Conservation (phyloP, 1,140 invertebrate species). For the Drosophila tropicalis region DNA sequence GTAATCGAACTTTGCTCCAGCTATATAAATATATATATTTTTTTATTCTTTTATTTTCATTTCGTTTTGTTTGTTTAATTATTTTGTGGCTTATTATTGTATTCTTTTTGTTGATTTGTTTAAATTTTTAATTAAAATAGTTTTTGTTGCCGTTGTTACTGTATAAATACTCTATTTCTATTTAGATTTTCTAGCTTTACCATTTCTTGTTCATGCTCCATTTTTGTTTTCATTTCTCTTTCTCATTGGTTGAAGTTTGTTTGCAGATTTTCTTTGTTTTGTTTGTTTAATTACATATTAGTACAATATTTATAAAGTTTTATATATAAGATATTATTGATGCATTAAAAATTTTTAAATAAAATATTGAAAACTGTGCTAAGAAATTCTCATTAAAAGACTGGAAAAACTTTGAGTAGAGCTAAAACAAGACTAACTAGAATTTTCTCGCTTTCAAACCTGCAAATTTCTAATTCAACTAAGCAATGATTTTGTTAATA, state of each 20-base stretch:
- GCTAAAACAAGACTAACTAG: neutral
- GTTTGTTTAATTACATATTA: conserved; percentile 61
- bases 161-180: conserved; percentile 66
- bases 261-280: conserved; percentile 58
- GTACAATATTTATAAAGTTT: conserved; percentile 67
- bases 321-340: conserved; percentile 58
- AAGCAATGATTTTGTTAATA: conserved; percentile 1
- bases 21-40: conserved; percentile 42
- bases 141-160: conserved; percentile 61
- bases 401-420: no score
- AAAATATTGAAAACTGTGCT: conserved; percentile 13
- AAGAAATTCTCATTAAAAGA: no score
- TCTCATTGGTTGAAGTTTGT: conserved; percentile 51
- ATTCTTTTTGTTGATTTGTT: conserved; percentile 40
- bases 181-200: conserved; percentile 79
- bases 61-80: conserved; percentile 31
- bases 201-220: conserved; percentile 55
- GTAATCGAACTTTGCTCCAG: conserved; percentile 56
- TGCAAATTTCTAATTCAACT: neutral
- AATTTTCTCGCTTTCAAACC: neutral
- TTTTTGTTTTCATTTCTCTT: conserved; percentile 34
- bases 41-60: conserved; percentile 38
- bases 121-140: conserved; percentile 75
- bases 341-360: no score
- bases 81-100: conserved; percentile 26